Conservation (phyloP, 2,113 vertebrate species). For the Pandion haliaetus region DNA sequence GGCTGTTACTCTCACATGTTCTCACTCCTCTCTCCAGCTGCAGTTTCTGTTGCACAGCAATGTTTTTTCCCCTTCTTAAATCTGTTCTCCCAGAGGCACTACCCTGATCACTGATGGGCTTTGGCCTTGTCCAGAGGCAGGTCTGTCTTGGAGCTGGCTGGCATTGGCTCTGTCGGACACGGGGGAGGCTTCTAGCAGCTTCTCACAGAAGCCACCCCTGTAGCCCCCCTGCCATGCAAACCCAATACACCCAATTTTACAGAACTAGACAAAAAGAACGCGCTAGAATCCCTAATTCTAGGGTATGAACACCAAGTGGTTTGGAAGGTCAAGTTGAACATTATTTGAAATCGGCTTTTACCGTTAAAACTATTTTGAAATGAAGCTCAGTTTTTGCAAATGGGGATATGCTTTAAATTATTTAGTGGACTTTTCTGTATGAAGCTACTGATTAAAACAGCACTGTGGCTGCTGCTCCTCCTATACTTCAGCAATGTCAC, state of each 20-base stretch:
- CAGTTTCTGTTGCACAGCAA: too few species aligned
- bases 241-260: not conserved
- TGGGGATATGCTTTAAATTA: not conserved
- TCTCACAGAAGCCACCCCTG: not conserved
- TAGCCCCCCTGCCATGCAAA: not conserved
- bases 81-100: too few species aligned
- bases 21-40: too few species aligned
- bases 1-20: too few species aligned
- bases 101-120: too few species aligned
- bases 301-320: not conserved
- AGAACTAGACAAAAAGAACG: not conserved
- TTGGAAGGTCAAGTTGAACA: not conserved
- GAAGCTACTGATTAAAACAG: not conserved
- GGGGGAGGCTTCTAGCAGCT: not conserved
- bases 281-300: not conserved
- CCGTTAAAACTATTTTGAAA: not conserved
- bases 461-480: not conserved
- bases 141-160: fast-evolving
- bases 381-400: not conserved
- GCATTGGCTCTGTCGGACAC: not conserved
- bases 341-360: not conserved
- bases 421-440: not conserved
- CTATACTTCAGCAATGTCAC: not conserved
- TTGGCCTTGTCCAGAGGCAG: too few species aligned
- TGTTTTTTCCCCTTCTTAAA: too few species aligned